phyloP scores from a whole-genome alignment of 2,113 vertebrate genomes.

The Rallus limicola region DNA sequence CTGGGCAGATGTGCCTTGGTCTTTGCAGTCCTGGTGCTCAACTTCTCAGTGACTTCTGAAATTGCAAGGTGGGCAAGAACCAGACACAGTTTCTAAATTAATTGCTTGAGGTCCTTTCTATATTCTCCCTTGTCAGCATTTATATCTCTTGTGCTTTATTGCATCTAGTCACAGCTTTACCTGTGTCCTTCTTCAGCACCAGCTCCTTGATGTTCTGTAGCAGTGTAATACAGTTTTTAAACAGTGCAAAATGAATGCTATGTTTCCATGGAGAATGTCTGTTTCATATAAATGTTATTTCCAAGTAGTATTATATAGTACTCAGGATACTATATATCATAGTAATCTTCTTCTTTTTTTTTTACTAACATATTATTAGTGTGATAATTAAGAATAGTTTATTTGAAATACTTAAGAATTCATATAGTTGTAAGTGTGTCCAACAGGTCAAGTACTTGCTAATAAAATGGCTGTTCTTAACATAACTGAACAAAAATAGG shows the following conservation, averaged over 20 bases:
- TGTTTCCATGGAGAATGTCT: neutral
- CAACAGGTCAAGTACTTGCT: constrained; percentile 8
- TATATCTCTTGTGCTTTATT: neutral
- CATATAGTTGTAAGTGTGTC: neutral
- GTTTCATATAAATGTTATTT: neutral
- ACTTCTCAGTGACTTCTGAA: neutral
- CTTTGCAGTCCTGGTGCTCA: neutral
- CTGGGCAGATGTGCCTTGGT: neutral
- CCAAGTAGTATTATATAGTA: neutral
- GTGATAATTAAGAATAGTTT: neutral
- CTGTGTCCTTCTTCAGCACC: neutral
- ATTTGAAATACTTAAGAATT: constrained; percentile 11
- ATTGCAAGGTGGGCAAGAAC: neutral
- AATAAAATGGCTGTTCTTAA: constrained; percentile 14
- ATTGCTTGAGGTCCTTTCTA: neutral
- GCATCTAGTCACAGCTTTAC: neutral
- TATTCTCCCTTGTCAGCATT: neutral
- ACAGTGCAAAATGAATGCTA: neutral
- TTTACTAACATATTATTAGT: neutral
- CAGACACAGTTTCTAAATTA: neutral
- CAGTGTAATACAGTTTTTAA: neutral
- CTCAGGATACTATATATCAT: neutral
- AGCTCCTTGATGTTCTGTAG: neutral
- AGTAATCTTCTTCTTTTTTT: neutral
- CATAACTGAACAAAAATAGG: neutral